A percentile compares a stretch with the other conserved stretches of the same genome.
Evolutionary conservation across 2,888 invertebrate species (phyloP).

Genomic region (Luffia ferchaultella): DNA sequence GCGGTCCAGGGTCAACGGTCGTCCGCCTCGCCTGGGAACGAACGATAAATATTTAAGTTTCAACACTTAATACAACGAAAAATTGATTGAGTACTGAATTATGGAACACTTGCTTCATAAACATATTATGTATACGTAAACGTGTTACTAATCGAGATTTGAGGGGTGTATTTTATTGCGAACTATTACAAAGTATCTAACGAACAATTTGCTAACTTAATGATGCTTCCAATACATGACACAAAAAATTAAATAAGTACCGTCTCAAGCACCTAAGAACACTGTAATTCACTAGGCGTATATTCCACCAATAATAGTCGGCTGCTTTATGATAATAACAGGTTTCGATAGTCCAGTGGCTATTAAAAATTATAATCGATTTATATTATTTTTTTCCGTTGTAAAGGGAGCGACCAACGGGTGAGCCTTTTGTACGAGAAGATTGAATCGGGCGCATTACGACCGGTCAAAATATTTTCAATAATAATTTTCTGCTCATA

Average conservation of each 20-base stretch:
- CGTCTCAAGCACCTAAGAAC: too few relatives aligned
- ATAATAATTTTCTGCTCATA: conserved; percentile 56
- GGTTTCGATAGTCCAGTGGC: not conserved
- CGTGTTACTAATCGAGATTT: conserved; percentile 18
- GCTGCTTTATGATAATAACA: not conserved
- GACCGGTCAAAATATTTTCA: conserved; percentile 43
- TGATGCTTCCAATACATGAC: too few relatives aligned
- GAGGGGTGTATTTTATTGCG: conserved; percentile 19
- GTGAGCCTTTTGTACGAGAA: conserved; percentile 1
- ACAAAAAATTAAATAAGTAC: too few relatives aligned
- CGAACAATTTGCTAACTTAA: too few relatives aligned
- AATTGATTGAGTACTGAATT: not conserved
- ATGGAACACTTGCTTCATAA: not conserved
- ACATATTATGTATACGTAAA: not conserved
- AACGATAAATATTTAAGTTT: conserved; percentile 64
- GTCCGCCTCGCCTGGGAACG: conserved; percentile 48
- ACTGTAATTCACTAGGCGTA: not conserved
- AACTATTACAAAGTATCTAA: too few relatives aligned
- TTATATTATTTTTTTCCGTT: conserved; percentile 1
- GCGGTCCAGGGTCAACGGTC: conserved; percentile 58
- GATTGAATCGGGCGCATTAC: conserved; percentile 20
- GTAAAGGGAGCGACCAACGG: not conserved
- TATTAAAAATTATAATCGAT: conserved; percentile 8
- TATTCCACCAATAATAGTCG: not conserved
- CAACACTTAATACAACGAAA: conserved; percentile 51